phyloP scores from a whole-genome alignment of 1,140 invertebrate species.

The Danaus melanippus region DNA sequence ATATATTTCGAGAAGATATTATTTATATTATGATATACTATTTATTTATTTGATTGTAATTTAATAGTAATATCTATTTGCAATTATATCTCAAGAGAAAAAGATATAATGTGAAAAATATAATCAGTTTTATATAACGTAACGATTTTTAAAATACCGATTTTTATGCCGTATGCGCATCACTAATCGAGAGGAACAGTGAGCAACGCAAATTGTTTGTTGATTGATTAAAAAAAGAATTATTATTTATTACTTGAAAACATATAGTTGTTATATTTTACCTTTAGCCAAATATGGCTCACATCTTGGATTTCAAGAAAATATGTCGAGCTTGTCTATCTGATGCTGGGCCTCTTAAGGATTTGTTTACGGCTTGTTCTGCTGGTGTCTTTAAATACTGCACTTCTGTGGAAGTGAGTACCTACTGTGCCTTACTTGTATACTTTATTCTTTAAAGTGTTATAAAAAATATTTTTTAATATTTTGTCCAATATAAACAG shows the following conservation, averaged over 20 bases:
- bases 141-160: too few relatives aligned
- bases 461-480: constrained; percentile 4
- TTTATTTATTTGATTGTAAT: too few relatives aligned
- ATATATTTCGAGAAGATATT: too few relatives aligned
- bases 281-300: constrained; percentile 27
- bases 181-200: too few relatives aligned
- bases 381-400: constrained; percentile 65
- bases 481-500: constrained; percentile 2
- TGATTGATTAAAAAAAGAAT: constrained; percentile 9
- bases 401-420: constrained; percentile 63
- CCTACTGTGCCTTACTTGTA: too few relatives aligned
- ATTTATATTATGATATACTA: too few relatives aligned
- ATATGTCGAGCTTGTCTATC: constrained; percentile 65
- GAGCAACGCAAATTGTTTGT: constrained; percentile 7
- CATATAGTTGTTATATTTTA: constrained; percentile 2
- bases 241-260: too few relatives aligned
- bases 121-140: too few relatives aligned
- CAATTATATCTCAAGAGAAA: too few relatives aligned
- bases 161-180: too few relatives aligned
- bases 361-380: constrained; percentile 61
- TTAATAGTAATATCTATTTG: too few relatives aligned
- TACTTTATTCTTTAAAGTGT: background rate
- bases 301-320: constrained; percentile 53
- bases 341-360: constrained; percentile 46
- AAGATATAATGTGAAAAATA: too few relatives aligned